phyloP scores from a whole-genome alignment of 2,888 invertebrate species.

The Cephus nigrinus region DNA sequence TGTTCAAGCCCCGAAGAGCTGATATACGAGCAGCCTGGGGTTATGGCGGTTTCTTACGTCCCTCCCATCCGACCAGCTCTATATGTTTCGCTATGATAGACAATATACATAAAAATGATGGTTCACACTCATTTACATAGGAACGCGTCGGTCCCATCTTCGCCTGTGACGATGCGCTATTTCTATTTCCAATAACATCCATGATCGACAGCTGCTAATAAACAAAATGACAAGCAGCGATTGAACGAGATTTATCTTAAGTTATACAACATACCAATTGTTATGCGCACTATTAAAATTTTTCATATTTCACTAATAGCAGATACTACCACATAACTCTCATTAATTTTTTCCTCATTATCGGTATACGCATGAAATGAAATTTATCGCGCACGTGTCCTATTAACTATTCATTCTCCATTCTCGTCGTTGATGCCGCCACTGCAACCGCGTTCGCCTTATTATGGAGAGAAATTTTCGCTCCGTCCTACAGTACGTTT shows the following conservation, averaged over 20 bases:
- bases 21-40: conserved; percentile 31
- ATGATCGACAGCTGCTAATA: background rate
- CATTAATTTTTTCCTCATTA: background rate
- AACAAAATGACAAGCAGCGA: background rate
- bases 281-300: background rate
- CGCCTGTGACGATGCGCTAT: background rate
- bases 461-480: background rate
- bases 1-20: conserved; percentile 30
- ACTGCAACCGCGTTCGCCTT: background rate
- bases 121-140: background rate
- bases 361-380: background rate
- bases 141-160: background rate
- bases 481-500: background rate
- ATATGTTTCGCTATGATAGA: background rate
- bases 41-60: conserved; percentile 46
- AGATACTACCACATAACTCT: background rate
- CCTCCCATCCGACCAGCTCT: conserved; percentile 42
- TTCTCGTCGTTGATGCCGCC: background rate
- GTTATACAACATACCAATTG: background rate
- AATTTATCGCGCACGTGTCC: background rate
- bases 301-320: background rate
- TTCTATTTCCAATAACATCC: background rate
- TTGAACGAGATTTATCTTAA: background rate
- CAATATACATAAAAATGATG: background rate
- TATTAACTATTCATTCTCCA: background rate